phyloP scores from a whole-genome alignment of 1,140 invertebrate genomes.

The Drosophila melanica region DNA sequence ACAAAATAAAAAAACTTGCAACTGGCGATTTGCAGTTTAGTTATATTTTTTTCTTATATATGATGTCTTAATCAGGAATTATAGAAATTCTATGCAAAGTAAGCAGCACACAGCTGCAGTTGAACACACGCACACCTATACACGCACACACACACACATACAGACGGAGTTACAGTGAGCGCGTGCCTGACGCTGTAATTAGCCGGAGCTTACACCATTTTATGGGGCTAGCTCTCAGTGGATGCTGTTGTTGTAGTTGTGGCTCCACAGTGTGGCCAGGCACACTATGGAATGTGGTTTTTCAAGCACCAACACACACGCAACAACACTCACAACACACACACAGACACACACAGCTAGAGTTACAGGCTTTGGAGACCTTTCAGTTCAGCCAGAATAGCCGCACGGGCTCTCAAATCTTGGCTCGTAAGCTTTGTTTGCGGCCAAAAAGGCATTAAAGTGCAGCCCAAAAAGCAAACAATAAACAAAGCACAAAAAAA shows the following conservation, averaged over 20 bases:
- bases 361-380: conserved; percentile 17
- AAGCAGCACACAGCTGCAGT: conserved; percentile 23
- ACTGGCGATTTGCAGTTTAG: conserved; percentile 51
- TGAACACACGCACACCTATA: conserved; percentile 15
- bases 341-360: conserved; percentile 6
- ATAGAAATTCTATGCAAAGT: conserved; percentile 72
- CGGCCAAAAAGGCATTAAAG: conserved; percentile 26
- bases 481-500: conserved; percentile 1
- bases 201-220: conserved; percentile 64
- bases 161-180: conserved; percentile 42
- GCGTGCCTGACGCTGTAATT: conserved; percentile 78
- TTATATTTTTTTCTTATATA: conserved; percentile 14
- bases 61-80: conserved; percentile 76
- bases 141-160: conserved; percentile 10
- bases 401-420: conserved; percentile 29
- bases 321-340: conserved; percentile 25
- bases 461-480: conserved; percentile 14
- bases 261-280: conserved; percentile 41
- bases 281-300: conserved; percentile 80
- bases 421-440: conserved; percentile 16
- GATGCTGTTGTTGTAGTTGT: conserved; percentile 55
- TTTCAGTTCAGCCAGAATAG: conserved; percentile 26
- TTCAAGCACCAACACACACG: conserved; percentile 64
- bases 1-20: conserved; percentile 9
- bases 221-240: conserved; percentile 43